phyloP scores from a whole-genome alignment of 2,888 invertebrate genomes.

The Stegana nigrithorax region DNA sequence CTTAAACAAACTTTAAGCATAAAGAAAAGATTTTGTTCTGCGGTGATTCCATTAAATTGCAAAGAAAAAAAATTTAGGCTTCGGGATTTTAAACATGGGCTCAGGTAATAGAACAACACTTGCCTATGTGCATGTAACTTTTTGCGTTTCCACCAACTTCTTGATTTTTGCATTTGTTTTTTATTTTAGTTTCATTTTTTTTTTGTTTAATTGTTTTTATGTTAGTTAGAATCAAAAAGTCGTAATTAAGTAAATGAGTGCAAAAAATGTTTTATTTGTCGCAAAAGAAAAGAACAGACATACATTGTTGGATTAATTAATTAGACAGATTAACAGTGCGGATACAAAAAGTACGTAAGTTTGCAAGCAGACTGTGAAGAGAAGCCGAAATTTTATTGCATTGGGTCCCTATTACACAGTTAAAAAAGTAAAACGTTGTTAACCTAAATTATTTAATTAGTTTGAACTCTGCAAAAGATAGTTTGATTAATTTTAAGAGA shows the following conservation, averaged over 20 bases:
- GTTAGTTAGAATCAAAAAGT: constrained; percentile 5
- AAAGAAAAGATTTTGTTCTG: constrained; percentile 25
- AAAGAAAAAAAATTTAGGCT: constrained; percentile 1
- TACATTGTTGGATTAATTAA: no score
- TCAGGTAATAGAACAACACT: constrained; percentile 50
- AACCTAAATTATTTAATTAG: no score
- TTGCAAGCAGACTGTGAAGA: no score
- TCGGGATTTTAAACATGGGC: background rate
- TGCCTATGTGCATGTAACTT: constrained; percentile 67
- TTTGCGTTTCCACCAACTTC: constrained; percentile 68
- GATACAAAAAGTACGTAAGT: no score
- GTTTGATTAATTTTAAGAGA: no score
- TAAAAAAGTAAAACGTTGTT: no score
- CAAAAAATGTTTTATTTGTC: background rate
- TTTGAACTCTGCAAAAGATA: no score
- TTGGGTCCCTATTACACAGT: no score
- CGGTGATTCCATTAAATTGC: background rate
- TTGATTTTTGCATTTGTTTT: constrained; percentile 16
- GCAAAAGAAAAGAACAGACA: constrained; percentile 1
- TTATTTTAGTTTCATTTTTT: background rate
- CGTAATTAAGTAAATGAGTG: no score
- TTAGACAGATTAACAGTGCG: no score
- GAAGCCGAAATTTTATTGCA: no score
- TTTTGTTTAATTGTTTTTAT: no score
- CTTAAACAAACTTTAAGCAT: constrained; percentile 13